These are phyloP conservation scores for Corydoras sp. DNA, from an alignment of 2,113 vertebrate genomes.

Conservation along the genomic window DNA sequence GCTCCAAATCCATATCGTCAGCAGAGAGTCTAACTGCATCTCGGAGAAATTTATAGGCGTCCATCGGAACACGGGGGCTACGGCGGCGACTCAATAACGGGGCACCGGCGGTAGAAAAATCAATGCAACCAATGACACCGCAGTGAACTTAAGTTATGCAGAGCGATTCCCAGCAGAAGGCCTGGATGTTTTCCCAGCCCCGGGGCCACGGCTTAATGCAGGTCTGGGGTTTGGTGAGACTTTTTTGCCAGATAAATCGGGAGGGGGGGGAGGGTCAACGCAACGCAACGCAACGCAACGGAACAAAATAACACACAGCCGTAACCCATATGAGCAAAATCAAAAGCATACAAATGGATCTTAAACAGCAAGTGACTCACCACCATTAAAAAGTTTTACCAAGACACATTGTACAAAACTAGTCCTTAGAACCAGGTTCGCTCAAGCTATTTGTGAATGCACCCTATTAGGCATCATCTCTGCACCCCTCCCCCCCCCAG, in stretches of 20 bases:
- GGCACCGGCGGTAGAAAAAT: conserved; percentile 38
- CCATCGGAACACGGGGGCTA: conserved; percentile 50
- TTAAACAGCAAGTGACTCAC: conserved; percentile 70
- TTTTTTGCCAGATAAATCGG: conserved; percentile 57
- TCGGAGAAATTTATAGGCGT: conserved; percentile 46
- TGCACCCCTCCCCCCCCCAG: neutral
- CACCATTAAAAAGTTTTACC: conserved; percentile 76
- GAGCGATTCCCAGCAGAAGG: conserved; percentile 20
- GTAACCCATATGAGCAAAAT: conserved; percentile 25
- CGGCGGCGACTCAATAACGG: conserved; percentile 41
- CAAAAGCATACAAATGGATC: conserved; percentile 66
- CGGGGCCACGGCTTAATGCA: conserved; percentile 26
- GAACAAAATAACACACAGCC: conserved; percentile 43
- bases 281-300: conserved; percentile 55
- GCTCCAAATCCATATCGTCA: conserved; percentile 44
- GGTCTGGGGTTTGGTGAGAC: conserved; percentile 35
- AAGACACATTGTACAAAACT: conserved; percentile 81
- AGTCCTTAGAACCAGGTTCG: conserved; percentile 74
- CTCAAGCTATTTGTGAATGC: conserved; percentile 74
- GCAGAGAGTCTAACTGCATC: conserved; percentile 47
- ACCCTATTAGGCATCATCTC: conserved; percentile 66
- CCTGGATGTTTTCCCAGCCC: conserved; percentile 23
- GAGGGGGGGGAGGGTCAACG: conserved; percentile 53
- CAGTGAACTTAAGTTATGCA: conserved; percentile 22
- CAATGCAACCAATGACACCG: conserved; percentile 33